Percentiles rank a stretch among this genome's conserved stretches.
phyloP scores from a whole-genome alignment of 2,113 vertebrate species.

The Sprattus sprattus region DNA sequence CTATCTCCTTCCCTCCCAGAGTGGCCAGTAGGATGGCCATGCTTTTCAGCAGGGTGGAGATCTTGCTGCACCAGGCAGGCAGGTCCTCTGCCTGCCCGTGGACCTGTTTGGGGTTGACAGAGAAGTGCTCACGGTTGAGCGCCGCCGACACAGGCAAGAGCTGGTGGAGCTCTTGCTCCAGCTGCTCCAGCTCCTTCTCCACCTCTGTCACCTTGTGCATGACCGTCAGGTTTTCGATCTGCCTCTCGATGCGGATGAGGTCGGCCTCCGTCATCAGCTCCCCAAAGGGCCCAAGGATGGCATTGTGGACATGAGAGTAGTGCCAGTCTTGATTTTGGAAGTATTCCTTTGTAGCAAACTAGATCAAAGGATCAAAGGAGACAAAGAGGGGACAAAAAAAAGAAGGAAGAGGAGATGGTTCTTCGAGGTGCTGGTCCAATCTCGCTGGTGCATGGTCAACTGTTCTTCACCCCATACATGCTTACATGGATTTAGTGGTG shows the following conservation, averaged over 20 bases:
- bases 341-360: constrained; percentile 82
- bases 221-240: constrained; percentile 93
- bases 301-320: constrained; percentile 78
- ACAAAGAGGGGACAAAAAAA: constrained; percentile 54
- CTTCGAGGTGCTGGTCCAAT: constrained; percentile 70
- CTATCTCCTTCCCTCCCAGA: constrained; percentile 74
- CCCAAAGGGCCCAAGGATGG: constrained; percentile 83
- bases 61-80: constrained; percentile 81
- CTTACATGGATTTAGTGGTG: constrained; percentile 90
- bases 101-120: constrained; percentile 80
- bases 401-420: constrained; percentile 64
- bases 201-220: constrained; percentile 85
- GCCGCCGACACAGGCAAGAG: constrained; percentile 77
- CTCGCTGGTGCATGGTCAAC: constrained; percentile 60
- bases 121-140: constrained; percentile 73
- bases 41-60: constrained; percentile 79
- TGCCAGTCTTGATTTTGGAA: constrained; percentile 82
- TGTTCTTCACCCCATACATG: constrained; percentile 64
- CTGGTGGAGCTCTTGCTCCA: constrained; percentile 80
- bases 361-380: constrained; percentile 73
- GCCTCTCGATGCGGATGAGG: constrained; percentile 85
- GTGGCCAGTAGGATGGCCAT: constrained; percentile 79
- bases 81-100: constrained; percentile 81
- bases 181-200: constrained; percentile 77
- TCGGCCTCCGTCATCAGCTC: constrained; percentile 90